Percentiles rank a stretch among this genome's conserved stretches.
phyloP scores from a whole-genome alignment of 2,113 vertebrate genomes.

The Muntiacus reevesi region DNA sequence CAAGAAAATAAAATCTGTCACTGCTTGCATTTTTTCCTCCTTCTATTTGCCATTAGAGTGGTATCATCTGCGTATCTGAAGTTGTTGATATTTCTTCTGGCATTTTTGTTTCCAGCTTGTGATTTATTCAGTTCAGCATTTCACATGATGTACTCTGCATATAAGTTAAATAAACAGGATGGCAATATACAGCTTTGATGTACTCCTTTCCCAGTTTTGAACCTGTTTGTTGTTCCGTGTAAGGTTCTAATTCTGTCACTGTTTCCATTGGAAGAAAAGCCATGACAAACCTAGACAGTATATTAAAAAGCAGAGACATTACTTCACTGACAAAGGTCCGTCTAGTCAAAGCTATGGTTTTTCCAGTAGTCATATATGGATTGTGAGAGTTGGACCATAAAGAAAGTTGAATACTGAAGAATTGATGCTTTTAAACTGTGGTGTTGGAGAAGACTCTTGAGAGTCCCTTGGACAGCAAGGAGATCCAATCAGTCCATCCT shows the following conservation, averaged over 20 bases:
- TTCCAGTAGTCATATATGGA: background rate
- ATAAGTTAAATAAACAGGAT: background rate
- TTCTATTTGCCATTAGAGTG: background rate
- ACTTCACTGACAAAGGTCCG: background rate
- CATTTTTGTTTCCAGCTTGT: background rate
- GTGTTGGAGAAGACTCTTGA: background rate
- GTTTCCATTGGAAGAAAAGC: background rate
- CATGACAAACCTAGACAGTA: background rate
- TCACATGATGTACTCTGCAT: background rate
- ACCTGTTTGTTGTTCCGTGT: background rate
- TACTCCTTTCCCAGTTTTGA: background rate
- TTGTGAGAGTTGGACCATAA: background rate
- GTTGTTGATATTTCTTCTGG: background rate
- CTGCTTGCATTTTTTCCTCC: background rate
- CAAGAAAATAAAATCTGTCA: background rate
- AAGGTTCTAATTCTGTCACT: background rate
- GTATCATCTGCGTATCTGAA: background rate
- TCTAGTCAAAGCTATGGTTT: background rate
- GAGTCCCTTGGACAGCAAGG: background rate
- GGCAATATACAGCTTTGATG: background rate
- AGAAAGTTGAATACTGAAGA: background rate
- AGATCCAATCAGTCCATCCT: background rate
- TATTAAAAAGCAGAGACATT: background rate
- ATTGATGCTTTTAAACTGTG: background rate
- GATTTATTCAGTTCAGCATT: background rate